Evolutionary conservation across 2,113 vertebrate genomes (phyloP), one percentile per base, ranked within the genome.

Genomic region (Motacilla tschutschensis): DNA sequence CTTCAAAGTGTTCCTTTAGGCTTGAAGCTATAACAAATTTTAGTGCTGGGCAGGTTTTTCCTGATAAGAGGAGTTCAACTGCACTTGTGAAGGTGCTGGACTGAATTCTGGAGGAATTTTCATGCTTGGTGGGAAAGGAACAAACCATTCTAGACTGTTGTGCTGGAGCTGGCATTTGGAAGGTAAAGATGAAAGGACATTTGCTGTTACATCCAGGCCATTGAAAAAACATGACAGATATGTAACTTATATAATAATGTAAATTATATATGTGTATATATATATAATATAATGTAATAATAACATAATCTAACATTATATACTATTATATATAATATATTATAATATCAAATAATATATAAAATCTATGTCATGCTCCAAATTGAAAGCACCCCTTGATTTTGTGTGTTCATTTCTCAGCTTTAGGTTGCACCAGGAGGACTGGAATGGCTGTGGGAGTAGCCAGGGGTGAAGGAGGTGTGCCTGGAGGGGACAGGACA

Each of bases 351-450:
- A 28, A 15, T 18, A 21, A 46, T 35, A 18, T 44, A 33, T 33
- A 33, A 33, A 33, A 33, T 33, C 33, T 33, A 33, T 33, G 7
- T 33, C 9, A 2, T 20, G 3, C 35, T 74, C 48, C 50, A 29
- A n/a, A 51, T 35, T 40, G 12, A 20, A 54, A 62, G 10, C 0
- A 6, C 41, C 54, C 47, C 41, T 75, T 13, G 7, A 9, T 9
- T 41, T 36, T 29, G 8, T 0, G 0, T 22, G 5, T 10, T 54
- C 18, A 2, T 25, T 18, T 55, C 28, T 35, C 44, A 48, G 31
- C 60, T 73, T 47, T 35, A 15, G 31, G 38, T 12, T 28, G 22
- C 31, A 62, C 44, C n/a, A n/a, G 35, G 33, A 3, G 47, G 59
- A 8, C 33, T 26, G 50, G n/a, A n/a, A 25, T 1, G 17, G 55